Base-by-base conservation (phyloP, 2,113 vertebrate genomes). In the Burhinus bistriatus region DNA sequence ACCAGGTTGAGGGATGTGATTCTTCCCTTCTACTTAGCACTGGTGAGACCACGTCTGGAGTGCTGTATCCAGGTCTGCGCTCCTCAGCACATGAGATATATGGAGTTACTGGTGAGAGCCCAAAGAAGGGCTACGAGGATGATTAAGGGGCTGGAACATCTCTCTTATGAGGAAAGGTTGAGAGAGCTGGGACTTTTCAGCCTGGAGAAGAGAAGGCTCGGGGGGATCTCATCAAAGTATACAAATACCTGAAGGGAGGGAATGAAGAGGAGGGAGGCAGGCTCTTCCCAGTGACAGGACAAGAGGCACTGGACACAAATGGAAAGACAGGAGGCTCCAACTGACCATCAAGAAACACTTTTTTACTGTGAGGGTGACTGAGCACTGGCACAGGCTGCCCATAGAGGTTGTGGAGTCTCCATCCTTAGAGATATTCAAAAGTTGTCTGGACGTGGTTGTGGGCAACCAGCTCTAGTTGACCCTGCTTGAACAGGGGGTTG, bases 61-160 rank as follows among this genome's bases (percentile, higher is more conserved):
- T 19, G 14, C 17, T 38, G 19, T 47, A 47, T 5, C n/a, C 7
- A 3, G 2, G 12, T 55, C n/a, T 66, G 45, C 6, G 8, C 26
- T 83, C 12, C 22, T 59, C 23, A 59, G 40, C 23, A 22, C 2
- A 18, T 3, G 17, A 72, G 21, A 51, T 16, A 7, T 16, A 11
- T 5, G 26, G 10, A 83, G 13, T 15, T 72, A 11, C 23, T 23
- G 7, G 8, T 85, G 25, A 52, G 11, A 70, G 11, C 32, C 20
- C 7, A 47, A 4, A 0, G 1, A 61, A 70, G 49, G 5, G 29
- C 10, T 12, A 6, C 5, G 2, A n/a, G 36, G 32, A 10, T 47
- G 20, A 30, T 26, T 25, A 59, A 45, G 26, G 12, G 27, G 12
- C 9, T 23, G 51, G 10, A 88, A 18, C 38, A 76, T 22, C 36